Percentiles rank a stretch among this genome's conserved stretches.
Conservation (phyloP, 2,888 invertebrate genomes). For the Phasia obesa region DNA sequence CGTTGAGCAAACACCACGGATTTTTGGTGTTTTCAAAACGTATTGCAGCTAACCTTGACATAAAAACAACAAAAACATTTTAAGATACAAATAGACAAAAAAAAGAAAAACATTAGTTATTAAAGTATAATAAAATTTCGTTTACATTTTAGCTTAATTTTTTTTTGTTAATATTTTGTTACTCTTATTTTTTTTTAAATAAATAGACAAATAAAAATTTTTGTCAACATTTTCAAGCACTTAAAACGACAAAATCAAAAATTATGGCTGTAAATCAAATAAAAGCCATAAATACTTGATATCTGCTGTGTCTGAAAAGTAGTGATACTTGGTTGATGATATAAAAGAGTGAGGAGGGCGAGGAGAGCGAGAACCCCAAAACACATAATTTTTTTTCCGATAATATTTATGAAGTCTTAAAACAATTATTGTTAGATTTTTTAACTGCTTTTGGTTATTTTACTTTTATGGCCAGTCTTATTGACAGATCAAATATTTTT, state of each 20-base stretch:
- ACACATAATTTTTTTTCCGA: background rate
- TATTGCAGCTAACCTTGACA: constrained; percentile 31
- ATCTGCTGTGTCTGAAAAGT: constrained; percentile 1
- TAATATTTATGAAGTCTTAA: constrained; percentile 56
- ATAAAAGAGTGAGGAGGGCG: background rate
- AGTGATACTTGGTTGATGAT: background rate
- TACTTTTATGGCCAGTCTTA: background rate
- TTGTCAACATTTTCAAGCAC: constrained; percentile 55
- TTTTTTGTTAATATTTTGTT: too few relatives aligned
- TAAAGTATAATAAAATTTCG: constrained; percentile 8
- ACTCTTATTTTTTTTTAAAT: background rate
- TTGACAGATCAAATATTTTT: constrained; percentile 38
- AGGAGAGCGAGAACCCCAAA: background rate
- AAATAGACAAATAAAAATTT: constrained; percentile 51
- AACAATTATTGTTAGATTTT: constrained; percentile 56
- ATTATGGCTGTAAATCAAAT: constrained; percentile 53
- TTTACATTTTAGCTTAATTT: background rate
- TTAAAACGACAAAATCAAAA: constrained; percentile 56
- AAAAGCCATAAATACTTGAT: constrained; percentile 44
- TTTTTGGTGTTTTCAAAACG: background rate
- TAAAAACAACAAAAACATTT: constrained; percentile 22
- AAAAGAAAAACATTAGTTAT: background rate
- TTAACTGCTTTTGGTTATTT: constrained; percentile 27
- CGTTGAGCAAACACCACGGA: background rate
- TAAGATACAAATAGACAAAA: background rate